Percentiles rank a stretch among this genome's conserved stretches.
Evolutionary conservation across 2,797 vertebrate genomes (phyloP).

Genomic region (Halcyon leucocephala): DNA sequence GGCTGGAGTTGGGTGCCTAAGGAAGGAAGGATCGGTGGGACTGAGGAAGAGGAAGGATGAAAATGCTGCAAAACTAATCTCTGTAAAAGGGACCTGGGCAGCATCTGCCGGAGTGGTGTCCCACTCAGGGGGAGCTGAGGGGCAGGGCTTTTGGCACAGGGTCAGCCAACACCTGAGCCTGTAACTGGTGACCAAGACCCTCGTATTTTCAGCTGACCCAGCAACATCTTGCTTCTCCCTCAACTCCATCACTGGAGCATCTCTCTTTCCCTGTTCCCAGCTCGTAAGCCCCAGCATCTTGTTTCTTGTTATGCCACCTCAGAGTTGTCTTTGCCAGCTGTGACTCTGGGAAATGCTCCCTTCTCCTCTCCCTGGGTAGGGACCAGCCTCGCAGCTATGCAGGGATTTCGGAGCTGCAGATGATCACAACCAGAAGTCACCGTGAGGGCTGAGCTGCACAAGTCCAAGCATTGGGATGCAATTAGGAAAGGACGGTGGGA

Average conservation of each 20-base stretch:
- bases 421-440: background rate
- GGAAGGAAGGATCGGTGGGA: too few species aligned
- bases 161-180: background rate
- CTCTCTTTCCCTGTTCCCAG: background rate
- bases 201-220: background rate
- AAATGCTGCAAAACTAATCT: background rate
- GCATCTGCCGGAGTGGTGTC: background rate
- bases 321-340: fast-evolving
- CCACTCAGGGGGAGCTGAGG: background rate
- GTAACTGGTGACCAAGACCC: background rate
- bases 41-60: background rate
- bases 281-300: background rate
- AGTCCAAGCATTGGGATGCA: background rate
- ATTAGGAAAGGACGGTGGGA: background rate
- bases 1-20: background rate
- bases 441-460: fast-evolving
- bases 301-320: background rate
- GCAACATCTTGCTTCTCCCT: background rate
- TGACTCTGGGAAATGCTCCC: background rate
- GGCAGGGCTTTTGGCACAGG: background rate
- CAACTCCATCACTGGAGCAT: background rate
- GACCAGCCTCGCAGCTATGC: background rate
- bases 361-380: background rate
- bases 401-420: background rate
- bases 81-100: background rate